A percentile compares a stretch with the other conserved stretches of the same genome.
Conservation (phyloP, 2,888 invertebrate species). For the Agriopis aurantiaria region DNA sequence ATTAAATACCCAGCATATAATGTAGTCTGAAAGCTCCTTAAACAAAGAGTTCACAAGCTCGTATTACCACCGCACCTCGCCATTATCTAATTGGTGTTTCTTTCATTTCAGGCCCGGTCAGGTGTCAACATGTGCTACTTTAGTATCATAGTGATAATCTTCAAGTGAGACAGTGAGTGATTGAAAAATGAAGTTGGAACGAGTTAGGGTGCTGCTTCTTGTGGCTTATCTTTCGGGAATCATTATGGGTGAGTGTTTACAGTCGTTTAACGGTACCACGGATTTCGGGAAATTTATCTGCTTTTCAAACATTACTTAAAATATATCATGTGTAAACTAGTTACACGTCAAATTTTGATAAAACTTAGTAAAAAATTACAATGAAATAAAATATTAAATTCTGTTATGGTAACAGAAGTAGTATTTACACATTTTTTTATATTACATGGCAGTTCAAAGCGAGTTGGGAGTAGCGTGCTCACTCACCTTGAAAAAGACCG, state of each 20-base stretch:
- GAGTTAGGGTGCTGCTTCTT: conserved; percentile 58
- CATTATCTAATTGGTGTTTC: conserved; percentile 40
- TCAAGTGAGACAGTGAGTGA: conserved; percentile 60
- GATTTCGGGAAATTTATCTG: no score
- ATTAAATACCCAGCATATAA: neutral
- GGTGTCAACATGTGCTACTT: conserved; percentile 67
- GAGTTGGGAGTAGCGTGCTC: no score
- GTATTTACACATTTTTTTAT: no score
- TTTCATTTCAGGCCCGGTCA: conserved; percentile 62
- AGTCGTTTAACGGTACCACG: no score
- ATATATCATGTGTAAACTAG: no score
- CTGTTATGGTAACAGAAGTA: no score
- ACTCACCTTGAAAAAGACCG: no score
- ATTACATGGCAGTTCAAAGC: no score
- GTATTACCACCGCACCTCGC: conserved; percentile 23
- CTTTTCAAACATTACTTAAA: no score
- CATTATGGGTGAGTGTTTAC: conserved; percentile 63
- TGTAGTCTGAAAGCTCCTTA: neutral
- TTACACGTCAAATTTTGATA: no score
- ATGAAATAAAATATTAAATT: no score
- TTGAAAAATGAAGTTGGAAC: conserved; percentile 59
- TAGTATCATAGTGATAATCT: conserved; percentile 75
- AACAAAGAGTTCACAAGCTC: conserved; percentile 17
- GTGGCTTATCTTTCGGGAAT: conserved; percentile 59
- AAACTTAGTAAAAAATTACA: no score